Conservation (phyloP, 2,888 invertebrate genomes). For the Leptothorax acervorum region DNA sequence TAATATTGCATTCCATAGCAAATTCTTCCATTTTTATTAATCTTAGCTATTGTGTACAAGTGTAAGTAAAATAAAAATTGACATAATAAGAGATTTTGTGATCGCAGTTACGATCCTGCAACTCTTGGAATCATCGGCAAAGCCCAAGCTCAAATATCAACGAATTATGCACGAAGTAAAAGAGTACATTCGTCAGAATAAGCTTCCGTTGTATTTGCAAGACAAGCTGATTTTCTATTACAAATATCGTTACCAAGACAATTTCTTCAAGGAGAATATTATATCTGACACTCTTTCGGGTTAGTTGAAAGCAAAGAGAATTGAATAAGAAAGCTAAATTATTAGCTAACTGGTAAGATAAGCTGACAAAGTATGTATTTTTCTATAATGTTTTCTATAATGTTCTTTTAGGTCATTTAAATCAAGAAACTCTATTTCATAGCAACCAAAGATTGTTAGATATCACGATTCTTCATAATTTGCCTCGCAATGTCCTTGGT, state of each 20-base stretch:
- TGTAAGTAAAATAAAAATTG: neutral
- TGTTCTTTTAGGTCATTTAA: slow-evolving; percentile 74
- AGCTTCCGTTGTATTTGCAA: slow-evolving; percentile 87
- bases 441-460: slow-evolving; percentile 80
- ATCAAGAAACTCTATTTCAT: slow-evolving; percentile 80
- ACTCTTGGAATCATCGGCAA: slow-evolving; percentile 83
- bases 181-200: slow-evolving; percentile 88
- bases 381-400: neutral
- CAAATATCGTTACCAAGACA: slow-evolving; percentile 87
- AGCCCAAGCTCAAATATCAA: slow-evolving; percentile 85
- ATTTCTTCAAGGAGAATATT: slow-evolving; percentile 87
- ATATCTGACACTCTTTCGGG: slow-evolving; percentile 87
- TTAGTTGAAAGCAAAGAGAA: slow-evolving; percentile 50
- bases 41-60: neutral
- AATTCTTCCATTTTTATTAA: neutral
- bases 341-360: neutral
- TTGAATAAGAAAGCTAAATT: neutral
- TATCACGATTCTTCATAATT: slow-evolving; percentile 78
- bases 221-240: slow-evolving; percentile 88
- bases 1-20: neutral
- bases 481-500: slow-evolving; percentile 77
- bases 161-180: slow-evolving; percentile 87
- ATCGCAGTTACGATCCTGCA: slow-evolving; percentile 84
- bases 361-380: neutral
- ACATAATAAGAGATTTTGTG: neutral